Conservation (phyloP, 2,888 invertebrate genomes). For the Poecilus cupreus region DNA sequence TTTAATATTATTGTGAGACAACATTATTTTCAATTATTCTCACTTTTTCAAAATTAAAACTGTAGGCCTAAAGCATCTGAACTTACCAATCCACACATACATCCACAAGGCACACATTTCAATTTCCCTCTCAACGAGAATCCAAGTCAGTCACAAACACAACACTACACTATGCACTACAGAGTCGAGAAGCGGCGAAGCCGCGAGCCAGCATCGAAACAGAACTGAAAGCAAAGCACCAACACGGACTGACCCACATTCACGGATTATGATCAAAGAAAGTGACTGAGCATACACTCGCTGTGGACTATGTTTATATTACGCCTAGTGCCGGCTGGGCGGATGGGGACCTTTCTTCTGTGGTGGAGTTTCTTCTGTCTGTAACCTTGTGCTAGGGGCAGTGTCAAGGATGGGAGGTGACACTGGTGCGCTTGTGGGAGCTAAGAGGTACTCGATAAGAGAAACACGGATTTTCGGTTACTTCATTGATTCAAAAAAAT, state of each 20-base stretch:
- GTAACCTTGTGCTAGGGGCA: no score
- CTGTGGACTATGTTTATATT: background rate
- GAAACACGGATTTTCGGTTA: no score
- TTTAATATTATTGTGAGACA: no score
- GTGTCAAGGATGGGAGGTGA: no score
- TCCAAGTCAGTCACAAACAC: slow-evolving; percentile 3
- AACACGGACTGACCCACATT: slow-evolving; percentile 30
- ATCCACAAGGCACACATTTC: background rate
- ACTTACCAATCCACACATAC: slow-evolving; percentile 16
- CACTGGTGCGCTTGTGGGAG: no score
- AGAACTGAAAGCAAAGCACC: slow-evolving; percentile 23
- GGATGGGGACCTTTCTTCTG: no score
- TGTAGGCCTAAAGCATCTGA: background rate
- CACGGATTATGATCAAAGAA: slow-evolving; percentile 29
- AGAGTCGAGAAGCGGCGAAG: background rate
- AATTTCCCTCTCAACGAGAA: slow-evolving; percentile 18
- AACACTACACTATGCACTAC: background rate
- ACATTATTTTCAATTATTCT: no score
- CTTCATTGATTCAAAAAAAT: no score
- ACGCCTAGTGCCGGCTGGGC: no score
- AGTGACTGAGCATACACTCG: slow-evolving; percentile 9
- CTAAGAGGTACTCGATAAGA: no score
- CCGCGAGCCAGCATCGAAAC: background rate
- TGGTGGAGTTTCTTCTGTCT: no score
- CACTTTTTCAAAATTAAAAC: no score